phyloP scores from a whole-genome alignment of 2,888 invertebrate species.

The Melanchra persicariae region DNA sequence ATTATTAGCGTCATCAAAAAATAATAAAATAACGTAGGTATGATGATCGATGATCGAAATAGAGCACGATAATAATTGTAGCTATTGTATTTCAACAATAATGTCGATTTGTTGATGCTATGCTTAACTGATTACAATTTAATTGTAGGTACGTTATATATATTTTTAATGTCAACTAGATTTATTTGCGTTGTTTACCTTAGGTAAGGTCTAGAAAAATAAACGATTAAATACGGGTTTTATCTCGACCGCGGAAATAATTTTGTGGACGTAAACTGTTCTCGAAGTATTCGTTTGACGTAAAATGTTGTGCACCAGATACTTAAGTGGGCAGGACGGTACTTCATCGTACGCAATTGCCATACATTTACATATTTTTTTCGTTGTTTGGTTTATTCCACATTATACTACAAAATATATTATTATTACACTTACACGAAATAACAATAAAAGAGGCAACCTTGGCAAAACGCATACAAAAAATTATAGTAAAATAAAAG shows the following conservation, averaged over 20 bases:
- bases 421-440: constrained; percentile 32
- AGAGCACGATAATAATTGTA: constrained; percentile 27
- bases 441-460: constrained; percentile 28
- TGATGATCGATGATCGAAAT: constrained; percentile 42
- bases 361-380: constrained; percentile 44
- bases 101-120: constrained; percentile 27
- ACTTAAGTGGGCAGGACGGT: constrained; percentile 12
- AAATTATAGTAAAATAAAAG: not conserved
- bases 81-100: constrained; percentile 31
- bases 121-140: constrained; percentile 31
- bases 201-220: constrained; percentile 22
- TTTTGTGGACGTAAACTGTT: constrained; percentile 15
- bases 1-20: constrained; percentile 24
- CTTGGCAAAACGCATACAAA: constrained; percentile 23
- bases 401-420: constrained; percentile 2
- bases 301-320: constrained; percentile 31
- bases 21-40: constrained; percentile 8
- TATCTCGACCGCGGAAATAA: constrained; percentile 22
- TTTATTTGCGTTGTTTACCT: constrained; percentile 37
- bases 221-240: constrained; percentile 26
- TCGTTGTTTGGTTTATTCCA: constrained; percentile 28
- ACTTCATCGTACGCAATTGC: constrained; percentile 25
- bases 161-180: constrained; percentile 21
- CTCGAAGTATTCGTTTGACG: constrained; percentile 40
- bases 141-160: constrained; percentile 28